A percentile compares a stretch with the other conserved stretches of the same genome.
Conservation (phyloP, 1,140 invertebrate genomes). For the Nymphalis io region DNA sequence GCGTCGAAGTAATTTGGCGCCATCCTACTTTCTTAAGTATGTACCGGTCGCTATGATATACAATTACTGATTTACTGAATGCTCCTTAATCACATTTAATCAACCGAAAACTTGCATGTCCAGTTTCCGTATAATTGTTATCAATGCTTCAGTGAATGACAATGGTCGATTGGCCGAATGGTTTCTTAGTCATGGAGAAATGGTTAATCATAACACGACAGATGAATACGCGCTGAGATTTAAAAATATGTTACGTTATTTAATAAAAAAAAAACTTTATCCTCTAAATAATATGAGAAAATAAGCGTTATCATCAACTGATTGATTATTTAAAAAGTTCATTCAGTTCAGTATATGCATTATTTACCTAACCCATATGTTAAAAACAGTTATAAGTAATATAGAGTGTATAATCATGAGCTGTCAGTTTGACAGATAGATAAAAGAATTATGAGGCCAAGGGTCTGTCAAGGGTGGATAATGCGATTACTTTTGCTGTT, state of each 20-base stretch:
- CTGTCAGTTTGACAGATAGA: not conserved
- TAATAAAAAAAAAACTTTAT: too few relatives aligned
- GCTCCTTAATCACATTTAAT: slow-evolving; percentile 1
- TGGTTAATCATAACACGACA: too few relatives aligned
- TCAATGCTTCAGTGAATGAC: not conserved
- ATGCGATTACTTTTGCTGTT: slow-evolving; percentile 14
- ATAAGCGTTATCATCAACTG: not conserved
- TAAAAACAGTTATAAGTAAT: not conserved
- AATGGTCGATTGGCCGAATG: not conserved
- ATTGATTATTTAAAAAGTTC: not conserved
- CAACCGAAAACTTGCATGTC: not conserved
- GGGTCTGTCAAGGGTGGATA: slow-evolving; percentile 33
- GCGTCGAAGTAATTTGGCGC: slow-evolving; percentile 38
- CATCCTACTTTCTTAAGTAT: slow-evolving; percentile 61
- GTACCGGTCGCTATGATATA: slow-evolving; percentile 24
- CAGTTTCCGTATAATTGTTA: not conserved
- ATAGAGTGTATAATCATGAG: not conserved
- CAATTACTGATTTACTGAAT: slow-evolving; percentile 2
- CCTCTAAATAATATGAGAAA: too few relatives aligned
- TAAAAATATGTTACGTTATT: too few relatives aligned
- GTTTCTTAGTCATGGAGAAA: too few relatives aligned
- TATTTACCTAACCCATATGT: slow-evolving; percentile 24
- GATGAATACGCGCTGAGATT: too few relatives aligned
- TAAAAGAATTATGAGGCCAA: slow-evolving; percentile 20
- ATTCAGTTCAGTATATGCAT: too few relatives aligned